Conservation (phyloP, 1,140 invertebrate species). For the Lutraria rhynchaena region DNA sequence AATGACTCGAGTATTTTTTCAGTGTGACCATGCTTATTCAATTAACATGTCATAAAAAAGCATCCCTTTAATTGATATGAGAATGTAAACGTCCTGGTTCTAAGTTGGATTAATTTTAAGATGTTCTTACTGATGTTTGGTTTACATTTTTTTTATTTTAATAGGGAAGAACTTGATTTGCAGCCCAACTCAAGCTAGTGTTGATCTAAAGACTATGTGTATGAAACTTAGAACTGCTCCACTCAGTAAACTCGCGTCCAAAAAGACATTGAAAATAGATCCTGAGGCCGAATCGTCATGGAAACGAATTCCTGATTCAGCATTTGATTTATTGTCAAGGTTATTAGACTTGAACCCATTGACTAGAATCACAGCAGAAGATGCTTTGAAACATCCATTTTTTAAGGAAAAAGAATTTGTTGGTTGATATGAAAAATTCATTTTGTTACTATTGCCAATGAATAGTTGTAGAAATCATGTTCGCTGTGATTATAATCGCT, state of each 20-base stretch:
- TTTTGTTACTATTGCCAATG: too few relatives aligned
- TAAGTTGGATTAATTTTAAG: too few relatives aligned
- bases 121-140: too few relatives aligned
- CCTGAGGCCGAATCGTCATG: conserved; percentile 59
- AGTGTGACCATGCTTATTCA: too few relatives aligned
- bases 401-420: conserved; percentile 60
- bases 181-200: conserved; percentile 82
- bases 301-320: conserved; percentile 73
- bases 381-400: conserved; percentile 79
- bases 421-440: neutral
- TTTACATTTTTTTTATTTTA: too few relatives aligned
- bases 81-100: too few relatives aligned
- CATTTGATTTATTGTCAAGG: conserved; percentile 77
- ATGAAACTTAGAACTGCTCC: conserved; percentile 65
- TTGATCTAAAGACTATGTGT: conserved; percentile 82
- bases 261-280: conserved; percentile 41
- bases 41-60: too few relatives aligned
- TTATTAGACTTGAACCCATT: conserved; percentile 79
- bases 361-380: conserved; percentile 79
- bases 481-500: too few relatives aligned
- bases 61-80: too few relatives aligned
- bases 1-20: too few relatives aligned
- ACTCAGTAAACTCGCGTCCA: conserved; percentile 34
- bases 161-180: conserved; percentile 85
- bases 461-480: too few relatives aligned